Evolutionary conservation across 2,113 vertebrate genomes (phyloP).

Genomic region (Lontra canadensis): DNA sequence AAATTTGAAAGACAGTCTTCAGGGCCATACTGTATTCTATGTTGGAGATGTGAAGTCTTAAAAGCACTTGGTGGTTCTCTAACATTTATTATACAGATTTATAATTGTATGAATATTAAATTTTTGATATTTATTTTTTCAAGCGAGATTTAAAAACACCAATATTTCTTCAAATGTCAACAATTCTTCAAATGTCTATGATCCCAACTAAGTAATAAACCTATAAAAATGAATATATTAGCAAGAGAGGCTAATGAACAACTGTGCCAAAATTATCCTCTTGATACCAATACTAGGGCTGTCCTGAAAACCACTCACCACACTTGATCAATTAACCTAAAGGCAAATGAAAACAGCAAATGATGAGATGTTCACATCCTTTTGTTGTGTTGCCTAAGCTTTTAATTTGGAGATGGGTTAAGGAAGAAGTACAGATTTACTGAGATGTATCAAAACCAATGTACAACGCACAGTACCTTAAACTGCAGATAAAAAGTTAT

Average conservation of each 20-base stretch:
- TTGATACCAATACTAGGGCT: neutral
- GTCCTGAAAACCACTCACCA: neutral
- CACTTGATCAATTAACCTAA: neutral
- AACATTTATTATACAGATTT: neutral
- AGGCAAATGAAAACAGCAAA: neutral
- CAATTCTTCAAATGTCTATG: neutral
- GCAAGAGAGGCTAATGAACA: neutral
- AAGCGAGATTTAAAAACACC: neutral
- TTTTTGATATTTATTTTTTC: slow-evolving; percentile 1
- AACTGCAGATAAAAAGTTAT: neutral
- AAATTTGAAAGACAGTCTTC: neutral
- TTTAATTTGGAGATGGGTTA: neutral
- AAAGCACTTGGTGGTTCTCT: neutral
- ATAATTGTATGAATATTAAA: neutral
- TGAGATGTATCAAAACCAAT: neutral
- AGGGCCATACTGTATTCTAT: neutral
- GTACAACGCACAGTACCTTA: neutral
- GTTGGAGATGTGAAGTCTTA: neutral
- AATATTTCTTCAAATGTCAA: neutral
- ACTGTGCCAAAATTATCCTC: neutral
- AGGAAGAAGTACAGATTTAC: neutral
- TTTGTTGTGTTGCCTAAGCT: neutral
- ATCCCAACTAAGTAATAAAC: neutral
- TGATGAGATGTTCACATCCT: neutral
- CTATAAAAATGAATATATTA: neutral